Conservation (phyloP, 2,797 vertebrate species). For the Orientallactaga sibirica region DNA sequence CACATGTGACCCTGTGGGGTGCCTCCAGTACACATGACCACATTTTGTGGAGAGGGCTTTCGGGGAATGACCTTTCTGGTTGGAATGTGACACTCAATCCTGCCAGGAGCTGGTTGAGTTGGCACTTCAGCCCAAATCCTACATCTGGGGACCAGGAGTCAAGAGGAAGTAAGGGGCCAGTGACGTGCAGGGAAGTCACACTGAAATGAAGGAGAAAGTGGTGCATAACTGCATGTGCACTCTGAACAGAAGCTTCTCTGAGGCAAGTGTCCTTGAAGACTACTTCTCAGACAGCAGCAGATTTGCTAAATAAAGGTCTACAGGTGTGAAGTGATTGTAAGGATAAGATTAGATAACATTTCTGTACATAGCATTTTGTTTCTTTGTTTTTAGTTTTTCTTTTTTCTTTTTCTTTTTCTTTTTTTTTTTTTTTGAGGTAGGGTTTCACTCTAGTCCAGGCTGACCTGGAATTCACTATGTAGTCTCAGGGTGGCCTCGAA, state of each 20-base stretch:
- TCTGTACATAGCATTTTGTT: conserved; percentile 36
- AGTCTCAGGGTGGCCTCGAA: too few relatives aligned
- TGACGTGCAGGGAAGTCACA: background rate
- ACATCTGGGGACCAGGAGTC: background rate
- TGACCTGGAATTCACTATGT: too few relatives aligned
- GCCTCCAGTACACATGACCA: background rate
- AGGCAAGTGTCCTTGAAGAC: background rate
- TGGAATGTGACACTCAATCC: background rate
- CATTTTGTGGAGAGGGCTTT: background rate
- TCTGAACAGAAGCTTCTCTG: background rate
- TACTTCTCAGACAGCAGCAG: background rate
- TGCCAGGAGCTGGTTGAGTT: background rate
- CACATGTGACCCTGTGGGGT: background rate
- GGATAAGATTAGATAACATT: background rate
- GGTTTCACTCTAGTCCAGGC: too few relatives aligned
- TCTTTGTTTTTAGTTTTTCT: too few relatives aligned
- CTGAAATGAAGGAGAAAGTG: background rate
- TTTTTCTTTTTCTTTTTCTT: too few relatives aligned
- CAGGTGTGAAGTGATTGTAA: background rate
- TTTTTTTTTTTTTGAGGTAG: too few relatives aligned
- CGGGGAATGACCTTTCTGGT: background rate
- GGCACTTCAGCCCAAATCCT: background rate
- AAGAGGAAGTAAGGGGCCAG: background rate
- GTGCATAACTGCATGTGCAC: too few relatives aligned
- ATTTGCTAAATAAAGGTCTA: background rate